These are phyloP conservation scores for Falco punctatus DNA, from an alignment of 2,113 vertebrate genomes.

Conservation along the genomic window DNA sequence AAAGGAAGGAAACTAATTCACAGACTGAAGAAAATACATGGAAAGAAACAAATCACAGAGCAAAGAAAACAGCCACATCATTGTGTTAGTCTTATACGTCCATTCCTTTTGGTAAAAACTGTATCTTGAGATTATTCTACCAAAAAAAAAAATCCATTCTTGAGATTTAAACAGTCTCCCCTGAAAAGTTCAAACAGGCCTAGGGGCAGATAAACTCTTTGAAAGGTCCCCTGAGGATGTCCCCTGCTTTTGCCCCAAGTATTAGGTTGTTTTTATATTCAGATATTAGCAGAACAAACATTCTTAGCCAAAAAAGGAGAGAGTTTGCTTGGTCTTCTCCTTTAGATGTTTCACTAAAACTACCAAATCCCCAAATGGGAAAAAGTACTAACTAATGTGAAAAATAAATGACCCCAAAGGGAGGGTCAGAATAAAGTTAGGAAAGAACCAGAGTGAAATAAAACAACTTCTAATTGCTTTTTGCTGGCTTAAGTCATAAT, in stretches of 20 bases:
- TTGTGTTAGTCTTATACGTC: neutral
- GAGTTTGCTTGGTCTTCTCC: constrained; percentile 50
- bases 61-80: neutral
- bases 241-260: constrained; percentile 39
- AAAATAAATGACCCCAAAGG: constrained; percentile 53
- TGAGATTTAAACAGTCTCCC: neutral
- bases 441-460: constrained; percentile 17
- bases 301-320: constrained; percentile 69
- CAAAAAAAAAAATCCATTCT: neutral
- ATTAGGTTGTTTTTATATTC: constrained; percentile 53
- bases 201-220: neutral
- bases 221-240: constrained; percentile 42
- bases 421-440: constrained; percentile 41
- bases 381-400: constrained; percentile 44
- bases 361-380: constrained; percentile 42
- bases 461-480: neutral
- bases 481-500: neutral
- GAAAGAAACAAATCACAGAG: neutral
- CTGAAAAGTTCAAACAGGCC: constrained; percentile 21
- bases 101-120: neutral
- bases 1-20: neutral
- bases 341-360: constrained; percentile 48
- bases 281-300: constrained; percentile 56
- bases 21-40: neutral
- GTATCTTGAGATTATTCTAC: neutral